Conservation (phyloP, 1,140 invertebrate genomes). For the Drosophila truncata region DNA sequence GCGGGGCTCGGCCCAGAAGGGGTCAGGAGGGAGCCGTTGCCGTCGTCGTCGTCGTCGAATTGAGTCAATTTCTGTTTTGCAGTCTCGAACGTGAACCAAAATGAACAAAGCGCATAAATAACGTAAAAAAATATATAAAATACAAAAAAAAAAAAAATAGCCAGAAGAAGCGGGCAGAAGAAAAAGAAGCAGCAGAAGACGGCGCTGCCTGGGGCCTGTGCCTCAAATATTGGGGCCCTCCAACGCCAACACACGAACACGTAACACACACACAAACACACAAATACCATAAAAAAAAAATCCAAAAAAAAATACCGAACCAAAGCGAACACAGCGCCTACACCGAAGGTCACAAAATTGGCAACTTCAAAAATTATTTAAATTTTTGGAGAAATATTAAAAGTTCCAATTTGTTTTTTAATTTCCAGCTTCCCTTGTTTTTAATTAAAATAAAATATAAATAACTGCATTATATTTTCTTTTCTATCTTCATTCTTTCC, state of each 20-base stretch:
- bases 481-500: no score
- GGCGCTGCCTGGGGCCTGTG: constrained; percentile 50
- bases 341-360: background rate
- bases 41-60: constrained; percentile 71
- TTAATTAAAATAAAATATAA: no score
- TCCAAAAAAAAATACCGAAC: background rate
- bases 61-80: constrained; percentile 77
- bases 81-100: constrained; percentile 74
- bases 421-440: no score
- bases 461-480: no score
- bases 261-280: constrained; percentile 11
- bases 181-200: constrained; percentile 33
- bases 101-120: constrained; percentile 80
- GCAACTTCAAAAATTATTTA: background rate
- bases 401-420: no score
- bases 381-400: background rate
- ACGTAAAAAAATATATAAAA: constrained; percentile 54
- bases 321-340: constrained; percentile 6
- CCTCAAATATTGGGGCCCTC: constrained; percentile 45
- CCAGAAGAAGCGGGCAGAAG: constrained; percentile 23
- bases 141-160: constrained; percentile 12
- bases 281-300: constrained; percentile 6
- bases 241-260: constrained; percentile 42
- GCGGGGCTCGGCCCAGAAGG: constrained; percentile 6
- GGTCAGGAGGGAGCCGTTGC: background rate